phyloP scores from a whole-genome alignment of 2,888 invertebrate species.

The Unio pictorum region DNA sequence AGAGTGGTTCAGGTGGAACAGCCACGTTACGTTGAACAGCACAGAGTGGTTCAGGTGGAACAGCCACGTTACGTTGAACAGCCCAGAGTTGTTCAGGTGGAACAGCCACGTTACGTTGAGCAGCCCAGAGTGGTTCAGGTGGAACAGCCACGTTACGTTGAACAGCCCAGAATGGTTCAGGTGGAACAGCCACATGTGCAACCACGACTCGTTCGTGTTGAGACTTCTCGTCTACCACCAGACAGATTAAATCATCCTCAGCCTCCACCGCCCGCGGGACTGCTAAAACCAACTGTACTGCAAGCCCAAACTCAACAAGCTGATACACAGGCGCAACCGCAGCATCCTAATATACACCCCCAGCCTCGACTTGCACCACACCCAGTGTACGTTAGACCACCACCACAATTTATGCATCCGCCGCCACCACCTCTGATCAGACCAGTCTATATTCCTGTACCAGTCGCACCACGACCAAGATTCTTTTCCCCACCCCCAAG shows the following conservation, averaged over 20 bases:
- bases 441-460: too few relatives aligned
- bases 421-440: conserved; percentile 18
- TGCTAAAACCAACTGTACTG: conserved; percentile 9
- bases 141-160: conserved; percentile 3
- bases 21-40: conserved; percentile 3
- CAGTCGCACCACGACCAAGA: conserved; percentile 32
- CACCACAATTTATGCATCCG: conserved; percentile 7
- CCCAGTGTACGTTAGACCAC: conserved; percentile 8
- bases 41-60: background rate
- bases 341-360: conserved; percentile 12
- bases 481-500: conserved; percentile 60
- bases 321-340: conserved; percentile 8
- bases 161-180: background rate
- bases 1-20: background rate
- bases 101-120: conserved; percentile 5
- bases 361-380: conserved; percentile 9
- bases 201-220: conserved; percentile 6
- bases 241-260: conserved; percentile 6
- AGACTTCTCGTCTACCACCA: conserved; percentile 1
- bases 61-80: conserved; percentile 4
- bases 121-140: background rate
- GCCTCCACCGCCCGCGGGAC: conserved; percentile 14
- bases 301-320: conserved; percentile 10
- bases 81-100: background rate
- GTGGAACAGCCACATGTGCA: conserved; percentile 3